phyloP scores from a whole-genome alignment of 2,797 vertebrate species.

The Tauraco hartlaubi region DNA sequence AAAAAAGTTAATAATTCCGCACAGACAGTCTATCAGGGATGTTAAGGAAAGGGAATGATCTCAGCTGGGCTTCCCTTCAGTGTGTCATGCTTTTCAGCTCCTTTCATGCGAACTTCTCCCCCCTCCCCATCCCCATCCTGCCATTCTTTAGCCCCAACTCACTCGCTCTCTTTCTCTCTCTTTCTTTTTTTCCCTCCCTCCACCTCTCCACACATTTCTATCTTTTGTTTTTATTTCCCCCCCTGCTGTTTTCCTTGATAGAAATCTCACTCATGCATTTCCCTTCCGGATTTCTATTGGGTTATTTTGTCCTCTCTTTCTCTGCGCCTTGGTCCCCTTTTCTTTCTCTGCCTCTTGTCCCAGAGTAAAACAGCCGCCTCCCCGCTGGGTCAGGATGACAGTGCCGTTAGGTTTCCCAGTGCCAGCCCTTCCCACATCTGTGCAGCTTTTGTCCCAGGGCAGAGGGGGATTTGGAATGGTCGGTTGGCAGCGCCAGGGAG shows the following conservation, averaged over 20 bases:
- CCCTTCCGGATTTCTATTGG: slow-evolving; percentile 79
- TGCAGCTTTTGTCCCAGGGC: slow-evolving; percentile 78
- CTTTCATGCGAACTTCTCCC: slow-evolving; percentile 65
- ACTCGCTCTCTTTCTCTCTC: slow-evolving; percentile 37
- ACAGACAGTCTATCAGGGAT: background rate
- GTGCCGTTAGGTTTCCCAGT: slow-evolving; percentile 71
- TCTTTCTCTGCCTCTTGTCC: slow-evolving; percentile 76
- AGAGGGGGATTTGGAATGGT: slow-evolving; percentile 83
- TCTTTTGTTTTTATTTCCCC: slow-evolving; percentile 75
- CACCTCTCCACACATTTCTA: slow-evolving; percentile 69
- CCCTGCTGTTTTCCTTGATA: slow-evolving; percentile 78
- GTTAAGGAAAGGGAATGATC: slow-evolving; percentile 39
- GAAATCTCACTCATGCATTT: slow-evolving; percentile 83
- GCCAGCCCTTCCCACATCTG: slow-evolving; percentile 82
- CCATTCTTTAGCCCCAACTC: slow-evolving; percentile 36
- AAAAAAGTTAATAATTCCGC: slow-evolving; percentile 55
- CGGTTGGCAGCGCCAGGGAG: slow-evolving; percentile 80
- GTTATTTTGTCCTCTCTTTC: slow-evolving; percentile 76
- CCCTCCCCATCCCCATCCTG: background rate
- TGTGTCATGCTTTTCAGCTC: slow-evolving; percentile 72
- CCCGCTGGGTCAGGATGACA: slow-evolving; percentile 81
- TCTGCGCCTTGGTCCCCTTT: slow-evolving; percentile 68
- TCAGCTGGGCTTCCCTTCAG: slow-evolving; percentile 50
- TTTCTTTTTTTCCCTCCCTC: slow-evolving; percentile 16
- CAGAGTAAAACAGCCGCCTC: slow-evolving; percentile 61